Percentiles rank a stretch among this genome's conserved stretches.
These are phyloP conservation scores for Chlamydotis undulata DNA, from an alignment of 2,113 vertebrate species.

Conservation along the genomic window DNA sequence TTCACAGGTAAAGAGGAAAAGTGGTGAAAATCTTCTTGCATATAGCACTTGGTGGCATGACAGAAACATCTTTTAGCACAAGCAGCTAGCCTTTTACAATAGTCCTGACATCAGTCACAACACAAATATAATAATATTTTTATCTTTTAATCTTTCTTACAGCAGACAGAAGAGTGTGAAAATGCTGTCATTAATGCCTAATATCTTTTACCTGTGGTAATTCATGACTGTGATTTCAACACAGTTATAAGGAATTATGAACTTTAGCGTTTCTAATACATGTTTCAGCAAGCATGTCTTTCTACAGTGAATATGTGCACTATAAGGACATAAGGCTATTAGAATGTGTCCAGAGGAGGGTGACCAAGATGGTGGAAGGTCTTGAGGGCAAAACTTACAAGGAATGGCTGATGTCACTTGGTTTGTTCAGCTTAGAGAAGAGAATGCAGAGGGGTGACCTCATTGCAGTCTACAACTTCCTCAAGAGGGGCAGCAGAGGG, in stretches of 20 bases:
- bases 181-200: neutral
- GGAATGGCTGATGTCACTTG: neutral
- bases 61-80: neutral
- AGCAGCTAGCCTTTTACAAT: neutral
- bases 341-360: neutral
- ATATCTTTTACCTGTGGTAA: neutral
- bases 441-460: neutral
- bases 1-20: neutral
- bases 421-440: neutral
- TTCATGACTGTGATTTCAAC: neutral
- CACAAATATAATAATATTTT: neutral
- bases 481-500: fast-evolving
- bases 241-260: neutral
- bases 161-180: neutral
- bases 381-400: too few species aligned
- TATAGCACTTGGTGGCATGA: neutral
- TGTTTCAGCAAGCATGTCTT: neutral
- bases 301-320: neutral
- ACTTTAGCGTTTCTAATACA: neutral
- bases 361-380: too few species aligned
- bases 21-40: neutral
- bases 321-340: neutral
- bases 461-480: neutral
- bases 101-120: neutral
- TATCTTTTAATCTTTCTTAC: neutral